Evolutionary conservation across 2,113 vertebrate genomes (phyloP).

Genomic region (Procavia capensis): DNA sequence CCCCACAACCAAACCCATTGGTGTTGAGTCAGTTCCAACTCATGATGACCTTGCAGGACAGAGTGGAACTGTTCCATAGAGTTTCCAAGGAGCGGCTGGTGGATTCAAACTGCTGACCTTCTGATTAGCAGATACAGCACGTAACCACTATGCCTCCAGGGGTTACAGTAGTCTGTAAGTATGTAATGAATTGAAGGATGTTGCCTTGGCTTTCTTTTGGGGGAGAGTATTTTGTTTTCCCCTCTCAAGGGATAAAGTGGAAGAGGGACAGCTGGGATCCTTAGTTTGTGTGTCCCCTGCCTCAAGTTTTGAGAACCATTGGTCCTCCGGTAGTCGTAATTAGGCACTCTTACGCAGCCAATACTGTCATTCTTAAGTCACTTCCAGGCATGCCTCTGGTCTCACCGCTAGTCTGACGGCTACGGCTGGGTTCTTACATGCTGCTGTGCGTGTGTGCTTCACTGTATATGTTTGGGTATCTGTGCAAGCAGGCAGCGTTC

Average conservation of each 20-base stretch:
- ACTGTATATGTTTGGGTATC: neutral
- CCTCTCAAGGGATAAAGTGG: neutral
- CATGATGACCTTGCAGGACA: too few relatives aligned
- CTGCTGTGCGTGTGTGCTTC: neutral
- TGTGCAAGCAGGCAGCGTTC: neutral
- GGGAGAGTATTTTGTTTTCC: neutral
- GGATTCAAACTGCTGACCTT: too few relatives aligned
- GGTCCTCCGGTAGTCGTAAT: neutral
- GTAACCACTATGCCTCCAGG: too few relatives aligned
- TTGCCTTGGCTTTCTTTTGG: neutral
- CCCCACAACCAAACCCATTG: too few relatives aligned
- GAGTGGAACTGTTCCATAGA: too few relatives aligned
- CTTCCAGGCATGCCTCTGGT: neutral
- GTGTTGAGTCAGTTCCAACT: too few relatives aligned
- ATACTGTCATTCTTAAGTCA: neutral
- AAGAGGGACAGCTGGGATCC: neutral
- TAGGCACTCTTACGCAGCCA: neutral
- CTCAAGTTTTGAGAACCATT: neutral
- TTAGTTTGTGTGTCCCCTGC: neutral
- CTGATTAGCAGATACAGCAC: too few relatives aligned
- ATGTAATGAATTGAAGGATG: neutral
- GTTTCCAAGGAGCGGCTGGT: too few relatives aligned
- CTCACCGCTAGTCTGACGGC: neutral
- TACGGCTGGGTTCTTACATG: neutral
- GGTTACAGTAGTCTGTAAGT: neutral